Percentiles rank a stretch among this genome's conserved stretches.
Evolutionary conservation across 2,888 invertebrate genomes (phyloP).

Genomic region (Drosophila longiperda): DNA sequence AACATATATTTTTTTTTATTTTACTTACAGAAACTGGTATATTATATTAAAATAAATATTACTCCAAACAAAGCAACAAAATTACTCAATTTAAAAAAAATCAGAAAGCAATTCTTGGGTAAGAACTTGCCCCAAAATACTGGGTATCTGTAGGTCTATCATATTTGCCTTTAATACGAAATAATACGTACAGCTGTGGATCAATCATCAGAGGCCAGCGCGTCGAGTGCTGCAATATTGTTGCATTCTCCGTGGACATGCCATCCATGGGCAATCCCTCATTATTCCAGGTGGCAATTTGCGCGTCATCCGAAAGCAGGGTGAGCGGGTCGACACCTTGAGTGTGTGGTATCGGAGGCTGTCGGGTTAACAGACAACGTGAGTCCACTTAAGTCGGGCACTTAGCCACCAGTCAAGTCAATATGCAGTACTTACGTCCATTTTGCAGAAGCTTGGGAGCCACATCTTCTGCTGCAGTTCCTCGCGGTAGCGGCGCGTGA

Average conservation of each 20-base stretch:
- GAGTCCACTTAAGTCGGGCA: slow-evolving; percentile 9
- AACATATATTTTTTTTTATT: neutral
- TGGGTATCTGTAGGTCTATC: neutral
- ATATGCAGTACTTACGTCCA: slow-evolving; percentile 86
- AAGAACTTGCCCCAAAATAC: neutral
- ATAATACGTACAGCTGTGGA: slow-evolving; percentile 90
- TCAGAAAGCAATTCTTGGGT: neutral
- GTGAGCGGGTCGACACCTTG: slow-evolving; percentile 91
- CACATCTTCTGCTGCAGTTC: slow-evolving; percentile 92
- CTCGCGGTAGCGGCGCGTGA: slow-evolving; percentile 93
- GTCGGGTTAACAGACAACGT: slow-evolving; percentile 6
- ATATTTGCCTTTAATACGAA: neutral
- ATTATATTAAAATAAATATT: neutral
- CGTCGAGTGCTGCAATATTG: slow-evolving; percentile 94
- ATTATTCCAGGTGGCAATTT: slow-evolving; percentile 97
- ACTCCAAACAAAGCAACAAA: no score
- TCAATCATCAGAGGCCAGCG: slow-evolving; percentile 98
- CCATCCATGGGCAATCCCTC: slow-evolving; percentile 96
- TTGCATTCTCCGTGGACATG: slow-evolving; percentile 98
- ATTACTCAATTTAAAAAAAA: no score
- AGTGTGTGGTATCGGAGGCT: slow-evolving; percentile 92
- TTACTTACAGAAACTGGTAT: neutral
- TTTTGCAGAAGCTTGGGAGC: slow-evolving; percentile 91
- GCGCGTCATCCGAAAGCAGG: slow-evolving; percentile 95
- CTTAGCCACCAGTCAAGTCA: neutral